These are phyloP conservation scores for Oxyruncus cristatus DNA, from an alignment of 2,113 vertebrate species.

Conservation along the genomic window DNA sequence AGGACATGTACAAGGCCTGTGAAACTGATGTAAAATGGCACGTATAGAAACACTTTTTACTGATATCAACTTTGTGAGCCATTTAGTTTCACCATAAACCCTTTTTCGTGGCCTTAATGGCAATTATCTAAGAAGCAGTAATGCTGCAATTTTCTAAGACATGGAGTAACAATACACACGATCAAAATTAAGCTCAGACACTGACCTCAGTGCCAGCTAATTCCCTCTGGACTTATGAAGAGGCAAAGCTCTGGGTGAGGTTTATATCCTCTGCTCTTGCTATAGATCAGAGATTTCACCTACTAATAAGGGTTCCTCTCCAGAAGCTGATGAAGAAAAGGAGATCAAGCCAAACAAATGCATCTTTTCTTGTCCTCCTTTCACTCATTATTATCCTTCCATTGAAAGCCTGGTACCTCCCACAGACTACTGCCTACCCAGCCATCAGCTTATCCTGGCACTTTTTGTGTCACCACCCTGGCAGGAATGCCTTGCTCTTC, in stretches of 20 bases:
- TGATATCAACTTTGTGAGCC: background rate
- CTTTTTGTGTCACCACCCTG: background rate
- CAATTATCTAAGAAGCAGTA: background rate
- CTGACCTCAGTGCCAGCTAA: background rate
- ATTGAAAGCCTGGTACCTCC: background rate
- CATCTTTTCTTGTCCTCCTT: background rate
- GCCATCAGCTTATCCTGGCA: background rate
- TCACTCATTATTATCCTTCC: background rate
- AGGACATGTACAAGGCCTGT: background rate
- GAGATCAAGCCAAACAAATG: background rate
- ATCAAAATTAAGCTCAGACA: background rate
- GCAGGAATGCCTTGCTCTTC: background rate
- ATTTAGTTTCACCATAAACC: background rate
- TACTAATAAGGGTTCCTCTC: background rate
- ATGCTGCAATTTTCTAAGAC: background rate
- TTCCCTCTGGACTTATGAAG: rapidly evolving
- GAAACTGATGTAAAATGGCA: background rate
- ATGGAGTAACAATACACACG: background rate
- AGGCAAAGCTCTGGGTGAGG: background rate
- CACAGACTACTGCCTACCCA: background rate
- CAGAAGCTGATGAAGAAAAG: background rate
- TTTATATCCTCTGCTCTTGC: background rate
- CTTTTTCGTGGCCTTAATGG: background rate
- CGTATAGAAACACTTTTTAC: background rate
- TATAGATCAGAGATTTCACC: background rate